Evolutionary conservation across 2,888 invertebrate genomes (phyloP).

Genomic region (Campaea margaritaria): DNA sequence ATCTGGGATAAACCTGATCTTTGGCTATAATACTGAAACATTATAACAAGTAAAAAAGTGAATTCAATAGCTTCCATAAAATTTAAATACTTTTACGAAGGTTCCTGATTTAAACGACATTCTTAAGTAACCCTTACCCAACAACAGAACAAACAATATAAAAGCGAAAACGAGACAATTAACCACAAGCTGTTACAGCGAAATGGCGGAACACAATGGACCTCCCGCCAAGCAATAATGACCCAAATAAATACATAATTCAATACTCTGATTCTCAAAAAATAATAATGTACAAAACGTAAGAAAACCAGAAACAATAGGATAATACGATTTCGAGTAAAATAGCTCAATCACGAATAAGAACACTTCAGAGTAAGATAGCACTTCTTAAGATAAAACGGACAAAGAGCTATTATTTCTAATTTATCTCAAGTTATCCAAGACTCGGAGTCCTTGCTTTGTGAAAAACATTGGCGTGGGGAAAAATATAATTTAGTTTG

Average conservation of each 20-base stretch:
- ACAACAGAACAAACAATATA: constrained; percentile 9
- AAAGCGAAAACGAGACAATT: constrained; percentile 17
- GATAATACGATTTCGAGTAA: constrained; percentile 29
- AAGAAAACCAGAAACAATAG: constrained; percentile 4
- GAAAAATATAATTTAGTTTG: constrained; percentile 16
- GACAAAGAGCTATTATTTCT: constrained; percentile 40
- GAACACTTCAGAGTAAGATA: constrained; percentile 34
- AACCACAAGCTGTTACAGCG: constrained; percentile 19
- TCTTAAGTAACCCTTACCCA: not conserved
- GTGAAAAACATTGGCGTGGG: constrained; percentile 22
- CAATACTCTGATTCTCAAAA: constrained; percentile 1
- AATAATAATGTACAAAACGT: not conserved
- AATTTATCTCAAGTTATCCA: constrained; percentile 35
- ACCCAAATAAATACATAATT: constrained; percentile 5
- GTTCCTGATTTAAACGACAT: not conserved
- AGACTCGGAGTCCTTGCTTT: constrained; percentile 18
- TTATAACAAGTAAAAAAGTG: too few species aligned
- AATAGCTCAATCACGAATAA: constrained; percentile 31
- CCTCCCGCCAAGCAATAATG: constrained; percentile 16
- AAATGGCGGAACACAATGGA: constrained; percentile 4
- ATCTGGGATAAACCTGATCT: too few species aligned
- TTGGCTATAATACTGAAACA: too few species aligned
- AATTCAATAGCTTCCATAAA: too few species aligned
- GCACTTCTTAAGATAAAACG: constrained; percentile 29
- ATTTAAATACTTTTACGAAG: too few species aligned